Base-by-base conservation (phyloP, 2,888 invertebrate species). In the Leucania comma region DNA sequence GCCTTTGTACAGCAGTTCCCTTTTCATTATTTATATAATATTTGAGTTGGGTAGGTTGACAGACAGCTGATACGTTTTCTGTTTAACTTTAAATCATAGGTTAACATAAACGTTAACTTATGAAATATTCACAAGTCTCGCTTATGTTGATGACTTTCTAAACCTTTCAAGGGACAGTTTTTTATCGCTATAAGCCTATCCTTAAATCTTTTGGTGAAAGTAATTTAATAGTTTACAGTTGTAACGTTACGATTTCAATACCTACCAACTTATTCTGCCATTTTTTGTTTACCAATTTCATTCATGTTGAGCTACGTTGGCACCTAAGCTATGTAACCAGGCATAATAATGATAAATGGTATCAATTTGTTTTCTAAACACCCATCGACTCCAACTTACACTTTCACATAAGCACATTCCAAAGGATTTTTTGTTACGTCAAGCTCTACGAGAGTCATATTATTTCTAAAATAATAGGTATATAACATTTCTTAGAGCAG, bases 331-430 rank as follows among this genome's bases (percentile, higher is more conserved):
- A 20, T 22, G 32, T 26, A 56, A 50, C 38, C 35, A 50, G 24
- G 20, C 32, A 35, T 80, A 62, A 62, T 53, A 54, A 59, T 62
- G 75, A 66, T 66, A 74, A 66, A 75, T 74, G 32, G 22, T 48
- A 64, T 62, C 53, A 58, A 66, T 80, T 76, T 64, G 46, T 72
- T 80, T 67, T 62, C 53, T 42, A 32, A 73, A 74, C 42, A 50
- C 46, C 63, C 26, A 48, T 32, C 17, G 42, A 8, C 35, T n/a
- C 50, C 10, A 59, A 73, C 48, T 72, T 62, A 62, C 78, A 59
- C 74, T 74, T 78, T 74, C 72, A 51, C 72, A 50, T 61, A 35
- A 20, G 56, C 78, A 77, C 48, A 71, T 73, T 73, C 71, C 54
- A 35, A 14, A 72, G 17, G 26, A 56, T 60, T 54, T 69, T 76